phyloP scores from a whole-genome alignment of 2,888 invertebrate species.

The Acronicta psi region DNA sequence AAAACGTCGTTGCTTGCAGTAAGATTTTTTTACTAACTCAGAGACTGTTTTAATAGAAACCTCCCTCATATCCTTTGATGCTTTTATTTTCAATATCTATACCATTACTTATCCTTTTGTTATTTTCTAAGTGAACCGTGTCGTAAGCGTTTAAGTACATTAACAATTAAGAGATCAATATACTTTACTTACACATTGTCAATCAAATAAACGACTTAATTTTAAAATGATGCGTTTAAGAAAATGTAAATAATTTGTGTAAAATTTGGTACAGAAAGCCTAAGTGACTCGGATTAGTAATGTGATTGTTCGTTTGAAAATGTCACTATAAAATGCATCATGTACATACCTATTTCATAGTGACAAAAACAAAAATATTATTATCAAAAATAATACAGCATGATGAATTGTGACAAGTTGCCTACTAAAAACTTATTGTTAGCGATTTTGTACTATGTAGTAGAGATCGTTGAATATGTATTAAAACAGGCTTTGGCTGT shows the following conservation, averaged over 20 bases:
- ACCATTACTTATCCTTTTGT: too few species aligned
- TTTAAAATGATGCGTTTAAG: background rate
- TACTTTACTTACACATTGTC: conserved; percentile 22
- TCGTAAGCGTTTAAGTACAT: conserved; percentile 16
- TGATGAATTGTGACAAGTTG: conserved; percentile 16
- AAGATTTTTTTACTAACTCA: too few species aligned
- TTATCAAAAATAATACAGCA: conserved; percentile 1
- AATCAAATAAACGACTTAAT: conserved; percentile 7
- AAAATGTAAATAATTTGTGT: conserved; percentile 23
- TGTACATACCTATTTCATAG: too few species aligned
- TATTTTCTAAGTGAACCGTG: background rate
- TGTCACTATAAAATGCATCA: conserved; percentile 4
- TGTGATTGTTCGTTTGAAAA: conserved; percentile 1
- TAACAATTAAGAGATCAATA: conserved; percentile 22
- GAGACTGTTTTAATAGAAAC: too few species aligned
- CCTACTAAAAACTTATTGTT: conserved; percentile 14
- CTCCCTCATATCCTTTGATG: too few species aligned
- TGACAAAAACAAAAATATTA: too few species aligned
- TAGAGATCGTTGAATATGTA: conserved; percentile 16
- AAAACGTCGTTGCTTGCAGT: too few species aligned
- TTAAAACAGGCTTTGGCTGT: conserved; percentile 52
- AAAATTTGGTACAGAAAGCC: conserved; percentile 22
- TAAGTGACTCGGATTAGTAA: conserved; percentile 31
- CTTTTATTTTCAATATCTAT: too few species aligned
- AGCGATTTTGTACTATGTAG: conserved; percentile 20